Conservation (phyloP, 1,140 invertebrate species). For the Pseudoatta argentina region DNA sequence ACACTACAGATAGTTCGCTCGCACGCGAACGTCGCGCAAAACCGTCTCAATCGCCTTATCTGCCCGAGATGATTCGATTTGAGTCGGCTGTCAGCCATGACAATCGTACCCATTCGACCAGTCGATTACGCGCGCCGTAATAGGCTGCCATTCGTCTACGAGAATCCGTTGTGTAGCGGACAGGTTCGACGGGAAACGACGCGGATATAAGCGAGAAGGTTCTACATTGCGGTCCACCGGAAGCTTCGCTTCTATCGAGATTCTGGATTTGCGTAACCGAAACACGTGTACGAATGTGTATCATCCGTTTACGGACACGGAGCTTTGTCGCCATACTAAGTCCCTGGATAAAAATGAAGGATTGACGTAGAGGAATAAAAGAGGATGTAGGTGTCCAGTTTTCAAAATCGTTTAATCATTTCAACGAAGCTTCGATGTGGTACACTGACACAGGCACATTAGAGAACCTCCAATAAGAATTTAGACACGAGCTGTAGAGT, state of each 20-base stretch:
- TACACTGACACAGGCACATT: neutral
- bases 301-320: constrained; percentile 41
- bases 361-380: neutral
- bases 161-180: constrained; percentile 69
- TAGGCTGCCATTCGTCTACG: constrained; percentile 61
- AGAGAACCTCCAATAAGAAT: no score
- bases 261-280: constrained; percentile 64
- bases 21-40: constrained; percentile 53
- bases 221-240: constrained; percentile 37
- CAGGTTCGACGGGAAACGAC: constrained; percentile 60
- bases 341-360: neutral
- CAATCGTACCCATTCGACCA: constrained; percentile 67
- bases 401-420: constrained; percentile 6
- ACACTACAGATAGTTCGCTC: constrained; percentile 25
- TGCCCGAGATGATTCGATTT: constrained; percentile 70
- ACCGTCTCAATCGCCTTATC: constrained; percentile 72
- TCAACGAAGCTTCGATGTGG: neutral
- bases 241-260: constrained; percentile 48
- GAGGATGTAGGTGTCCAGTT: neutral
- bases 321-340: neutral
- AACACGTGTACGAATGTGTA: constrained; percentile 68
- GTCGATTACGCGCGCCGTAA: constrained; percentile 72
- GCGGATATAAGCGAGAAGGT: constrained; percentile 63
- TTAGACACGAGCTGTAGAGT: no score
- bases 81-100: constrained; percentile 72